Evolutionary conservation across 2,113 vertebrate genomes (phyloP).

Genomic region (Psammodynastes pulverulentus): DNA sequence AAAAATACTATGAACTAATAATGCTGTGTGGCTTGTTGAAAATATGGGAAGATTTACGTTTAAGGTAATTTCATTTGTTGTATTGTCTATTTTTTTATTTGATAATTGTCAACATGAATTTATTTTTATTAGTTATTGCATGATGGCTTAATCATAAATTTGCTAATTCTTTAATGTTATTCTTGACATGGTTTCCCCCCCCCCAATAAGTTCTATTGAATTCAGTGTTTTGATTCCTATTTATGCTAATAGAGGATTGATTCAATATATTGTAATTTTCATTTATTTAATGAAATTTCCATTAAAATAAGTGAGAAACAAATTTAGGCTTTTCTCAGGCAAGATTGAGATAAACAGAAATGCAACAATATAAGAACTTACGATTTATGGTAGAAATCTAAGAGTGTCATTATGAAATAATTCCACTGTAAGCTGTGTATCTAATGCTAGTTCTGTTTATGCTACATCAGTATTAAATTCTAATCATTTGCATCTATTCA

Average conservation of each 20-base stretch:
- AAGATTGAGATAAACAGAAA: not conserved
- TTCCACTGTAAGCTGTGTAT: not conserved
- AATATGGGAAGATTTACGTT: conserved; percentile 62
- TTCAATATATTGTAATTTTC: not conserved
- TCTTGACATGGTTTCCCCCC: not conserved
- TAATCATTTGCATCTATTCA: not conserved
- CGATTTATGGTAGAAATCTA: not conserved
- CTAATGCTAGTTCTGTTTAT: not conserved
- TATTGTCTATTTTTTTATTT: not conserved
- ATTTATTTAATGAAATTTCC: not conserved
- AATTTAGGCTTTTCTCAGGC: not conserved
- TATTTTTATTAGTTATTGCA: not conserved
- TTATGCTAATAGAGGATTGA: not conserved
- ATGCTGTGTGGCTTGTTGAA: conserved; percentile 67
- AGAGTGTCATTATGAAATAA: not conserved
- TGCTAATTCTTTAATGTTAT: not conserved
- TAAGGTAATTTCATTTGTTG: conserved; percentile 46
- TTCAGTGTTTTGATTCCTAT: not conserved
- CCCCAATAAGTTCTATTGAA: not conserved
- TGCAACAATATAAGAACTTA: not conserved
- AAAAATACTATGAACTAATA: conserved; percentile 69
- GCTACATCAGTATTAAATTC: not conserved
- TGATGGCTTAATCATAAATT: not conserved
- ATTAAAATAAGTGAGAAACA: not conserved
- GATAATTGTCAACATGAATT: not conserved